Base-by-base conservation (phyloP, 2,113 vertebrate genomes). In the Chrysemys picta region DNA sequence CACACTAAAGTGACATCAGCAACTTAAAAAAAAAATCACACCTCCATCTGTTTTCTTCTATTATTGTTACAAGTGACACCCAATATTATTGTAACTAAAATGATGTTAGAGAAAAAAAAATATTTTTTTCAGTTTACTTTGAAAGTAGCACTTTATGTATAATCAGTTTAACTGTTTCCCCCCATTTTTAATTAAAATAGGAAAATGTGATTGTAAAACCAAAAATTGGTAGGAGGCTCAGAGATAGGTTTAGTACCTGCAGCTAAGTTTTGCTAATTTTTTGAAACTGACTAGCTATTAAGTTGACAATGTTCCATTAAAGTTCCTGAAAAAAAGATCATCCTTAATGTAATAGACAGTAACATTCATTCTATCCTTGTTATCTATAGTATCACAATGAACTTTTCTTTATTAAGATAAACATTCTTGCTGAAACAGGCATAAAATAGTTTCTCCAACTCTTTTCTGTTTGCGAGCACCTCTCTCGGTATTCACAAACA, bases 161-260 rank as follows among this genome's bases (percentile, higher is more conserved):
- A 62, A 31, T 6, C 14, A 6, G 84, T 42, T 81, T 49, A 1
- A 47, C 21, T 84, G 27, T 31, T 62, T 87, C 2, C 47, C 59
- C 75, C 53, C 0, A 0, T 47, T 59, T 59, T 1, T 4, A 76
- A 76, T 45, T 29, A 54, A 82, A 27, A 29, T 1, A 9, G 8
- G 76, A 91, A 29, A 85, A 50, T 25, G 22, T 14, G 24, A 76
- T 45, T 76, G 12, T 78, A 47, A 45, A 78, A 78, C 65, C n/a
- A n/a, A 69, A 69, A 69, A 69, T 69, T n/a, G 65, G 35, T 38
- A 72, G 65, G n/a, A 38, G 19, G n/a, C 31, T 72, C 65, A 38
- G 65, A 69, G 56, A 59, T 12, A 6, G 65, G n/a, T 38, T 72
- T 72, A 72, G 9, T 72, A 38, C 17, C n/a, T 38, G 9, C 65